Conservation (phyloP, 2,888 invertebrate genomes). For the Myopa testacea region DNA sequence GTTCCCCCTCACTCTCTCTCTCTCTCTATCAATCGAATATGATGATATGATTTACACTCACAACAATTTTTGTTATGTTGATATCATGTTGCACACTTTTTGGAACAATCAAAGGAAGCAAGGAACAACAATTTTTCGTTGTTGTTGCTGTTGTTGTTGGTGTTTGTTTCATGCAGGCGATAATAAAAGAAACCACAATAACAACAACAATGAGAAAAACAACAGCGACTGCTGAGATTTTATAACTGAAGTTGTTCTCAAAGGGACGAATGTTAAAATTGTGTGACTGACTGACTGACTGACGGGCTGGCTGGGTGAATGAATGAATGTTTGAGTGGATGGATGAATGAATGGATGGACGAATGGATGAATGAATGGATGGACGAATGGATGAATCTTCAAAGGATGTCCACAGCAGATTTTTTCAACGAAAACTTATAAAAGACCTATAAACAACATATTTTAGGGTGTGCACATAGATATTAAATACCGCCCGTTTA, state of each 20-base stretch:
- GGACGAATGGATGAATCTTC: neutral
- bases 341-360: no score
- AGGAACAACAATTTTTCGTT: neutral
- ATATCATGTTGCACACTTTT: neutral
- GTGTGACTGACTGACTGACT: no score
- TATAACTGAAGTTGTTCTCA: slow-evolving; percentile 9
- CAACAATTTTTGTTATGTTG: no score
- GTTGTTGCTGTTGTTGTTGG: neutral
- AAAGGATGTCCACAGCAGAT: neutral
- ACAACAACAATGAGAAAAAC: neutral
- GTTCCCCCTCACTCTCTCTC: slow-evolving; percentile 25
- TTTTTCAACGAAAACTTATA: no score
- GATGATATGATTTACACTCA: no score
- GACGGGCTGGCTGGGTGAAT: no score
- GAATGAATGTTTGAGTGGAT: no score
- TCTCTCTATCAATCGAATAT: neutral
- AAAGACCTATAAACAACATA: neutral
- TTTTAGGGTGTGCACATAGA: no score
- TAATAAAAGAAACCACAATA: neutral
- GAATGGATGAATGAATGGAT: no score
- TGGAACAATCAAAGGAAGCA: neutral
- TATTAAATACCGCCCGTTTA: no score
- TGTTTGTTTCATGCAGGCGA: neutral
- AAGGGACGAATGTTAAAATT: neutral
- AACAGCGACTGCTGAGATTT: slow-evolving; percentile 8